Evolutionary conservation across 2,113 vertebrate species (phyloP).

Genomic region (Cyphotilapia sp.): DNA sequence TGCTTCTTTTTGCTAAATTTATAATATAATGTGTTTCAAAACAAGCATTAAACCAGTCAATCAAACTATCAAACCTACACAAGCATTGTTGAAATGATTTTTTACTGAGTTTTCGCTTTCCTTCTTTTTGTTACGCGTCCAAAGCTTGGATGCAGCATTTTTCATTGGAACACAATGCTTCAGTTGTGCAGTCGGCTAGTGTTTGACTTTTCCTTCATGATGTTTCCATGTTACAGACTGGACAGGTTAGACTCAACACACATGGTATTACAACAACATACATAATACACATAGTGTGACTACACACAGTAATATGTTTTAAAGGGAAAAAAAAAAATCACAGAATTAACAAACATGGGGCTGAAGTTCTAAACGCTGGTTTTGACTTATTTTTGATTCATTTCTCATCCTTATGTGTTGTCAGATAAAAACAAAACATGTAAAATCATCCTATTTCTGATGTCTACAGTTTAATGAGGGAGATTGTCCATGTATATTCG

Average conservation of each 20-base stretch:
- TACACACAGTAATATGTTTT: background rate
- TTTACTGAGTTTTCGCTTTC: background rate
- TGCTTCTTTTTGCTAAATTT: background rate
- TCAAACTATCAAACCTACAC: background rate
- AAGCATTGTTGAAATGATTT: background rate
- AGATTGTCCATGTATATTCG: background rate
- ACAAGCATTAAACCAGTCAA: background rate
- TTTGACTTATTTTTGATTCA: background rate
- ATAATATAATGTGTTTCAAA: background rate
- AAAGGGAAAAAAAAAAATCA: fast-evolving
- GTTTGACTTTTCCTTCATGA: background rate
- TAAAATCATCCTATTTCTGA: background rate
- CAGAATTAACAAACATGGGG: background rate
- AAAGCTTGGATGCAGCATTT: background rate
- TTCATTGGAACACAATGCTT: background rate
- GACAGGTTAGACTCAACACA: background rate
- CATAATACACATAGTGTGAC: background rate
- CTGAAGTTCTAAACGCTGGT: background rate
- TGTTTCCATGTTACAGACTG: background rate
- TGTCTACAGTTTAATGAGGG: background rate
- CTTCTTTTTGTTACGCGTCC: background rate
- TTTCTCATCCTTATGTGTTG: background rate
- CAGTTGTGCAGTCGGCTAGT: background rate
- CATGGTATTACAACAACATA: background rate
- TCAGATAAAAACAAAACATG: background rate